Conservation (phyloP, 2,888 invertebrate genomes). For the Flexamia atlantica region DNA sequence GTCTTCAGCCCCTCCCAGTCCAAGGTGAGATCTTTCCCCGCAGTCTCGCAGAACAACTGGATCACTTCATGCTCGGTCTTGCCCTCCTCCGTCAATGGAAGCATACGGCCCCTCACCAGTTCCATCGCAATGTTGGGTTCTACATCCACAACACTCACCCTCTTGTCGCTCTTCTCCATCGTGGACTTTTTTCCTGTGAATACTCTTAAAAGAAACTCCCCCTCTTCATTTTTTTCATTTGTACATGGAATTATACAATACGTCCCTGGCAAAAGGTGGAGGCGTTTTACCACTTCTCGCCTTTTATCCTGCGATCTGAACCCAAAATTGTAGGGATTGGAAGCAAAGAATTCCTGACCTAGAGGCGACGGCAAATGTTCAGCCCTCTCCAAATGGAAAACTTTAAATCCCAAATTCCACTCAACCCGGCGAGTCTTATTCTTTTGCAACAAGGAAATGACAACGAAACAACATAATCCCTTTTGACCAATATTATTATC, state of each 20-base stretch:
- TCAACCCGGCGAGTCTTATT: not conserved
- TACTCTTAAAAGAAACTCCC: not conserved
- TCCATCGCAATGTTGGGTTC: not conserved
- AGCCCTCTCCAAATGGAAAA: not conserved
- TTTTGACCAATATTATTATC: too few species aligned
- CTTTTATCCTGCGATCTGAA: not conserved
- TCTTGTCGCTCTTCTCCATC: not conserved
- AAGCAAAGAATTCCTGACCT: not conserved
- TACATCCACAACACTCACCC: not conserved
- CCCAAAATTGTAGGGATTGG: not conserved
- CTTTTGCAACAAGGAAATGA: not conserved
- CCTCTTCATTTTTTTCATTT: not conserved
- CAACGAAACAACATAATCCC: not conserved
- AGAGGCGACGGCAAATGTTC: not conserved
- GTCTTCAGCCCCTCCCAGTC: not conserved
- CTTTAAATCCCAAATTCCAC: not conserved
- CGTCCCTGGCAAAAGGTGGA: not conserved
- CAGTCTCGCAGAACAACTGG: not conserved
- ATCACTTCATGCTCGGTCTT: not conserved
- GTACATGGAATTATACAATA: not conserved
- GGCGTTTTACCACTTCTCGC: not conserved
- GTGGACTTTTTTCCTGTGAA: not conserved
- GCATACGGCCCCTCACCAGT: not conserved
- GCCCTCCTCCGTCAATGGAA: not conserved
- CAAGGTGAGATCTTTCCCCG: not conserved